phyloP scores from a whole-genome alignment of 1,140 invertebrate species.

The Sitobion miscanthi region DNA sequence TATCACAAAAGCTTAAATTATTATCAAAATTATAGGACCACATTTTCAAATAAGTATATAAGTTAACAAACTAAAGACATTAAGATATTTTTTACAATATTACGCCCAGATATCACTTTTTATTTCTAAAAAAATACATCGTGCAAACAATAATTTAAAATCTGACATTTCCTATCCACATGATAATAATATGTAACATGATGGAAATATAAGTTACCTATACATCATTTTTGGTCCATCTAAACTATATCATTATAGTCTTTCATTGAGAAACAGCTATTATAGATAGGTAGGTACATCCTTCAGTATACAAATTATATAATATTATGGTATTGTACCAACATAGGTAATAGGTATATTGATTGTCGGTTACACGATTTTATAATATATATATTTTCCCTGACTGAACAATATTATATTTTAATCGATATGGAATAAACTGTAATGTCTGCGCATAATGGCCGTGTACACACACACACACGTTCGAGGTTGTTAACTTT shows the following conservation, averaged over 20 bases:
- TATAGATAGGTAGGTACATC: background rate
- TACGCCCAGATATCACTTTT: background rate
- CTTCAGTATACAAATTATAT: background rate
- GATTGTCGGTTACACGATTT: background rate
- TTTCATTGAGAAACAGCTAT: background rate
- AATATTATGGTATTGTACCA: background rate
- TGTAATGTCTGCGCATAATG: background rate
- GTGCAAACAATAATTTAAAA: background rate
- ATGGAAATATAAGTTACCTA: background rate
- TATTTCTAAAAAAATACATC: no score
- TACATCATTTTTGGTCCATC: constrained; percentile 8
- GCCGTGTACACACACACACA: background rate
- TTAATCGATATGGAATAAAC: background rate
- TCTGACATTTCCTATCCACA: background rate
- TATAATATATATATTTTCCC: background rate
- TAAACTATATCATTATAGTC: background rate
- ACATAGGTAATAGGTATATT: accelerated
- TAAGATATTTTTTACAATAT: background rate
- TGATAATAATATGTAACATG: background rate
- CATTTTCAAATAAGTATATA: background rate
- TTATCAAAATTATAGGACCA: background rate
- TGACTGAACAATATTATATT: background rate
- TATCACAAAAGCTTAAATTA: background rate
- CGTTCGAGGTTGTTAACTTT: background rate
- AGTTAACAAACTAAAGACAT: background rate